These are phyloP conservation scores for Phasia obesa DNA, from an alignment of 2,888 invertebrate genomes.

Conservation along the genomic window DNA sequence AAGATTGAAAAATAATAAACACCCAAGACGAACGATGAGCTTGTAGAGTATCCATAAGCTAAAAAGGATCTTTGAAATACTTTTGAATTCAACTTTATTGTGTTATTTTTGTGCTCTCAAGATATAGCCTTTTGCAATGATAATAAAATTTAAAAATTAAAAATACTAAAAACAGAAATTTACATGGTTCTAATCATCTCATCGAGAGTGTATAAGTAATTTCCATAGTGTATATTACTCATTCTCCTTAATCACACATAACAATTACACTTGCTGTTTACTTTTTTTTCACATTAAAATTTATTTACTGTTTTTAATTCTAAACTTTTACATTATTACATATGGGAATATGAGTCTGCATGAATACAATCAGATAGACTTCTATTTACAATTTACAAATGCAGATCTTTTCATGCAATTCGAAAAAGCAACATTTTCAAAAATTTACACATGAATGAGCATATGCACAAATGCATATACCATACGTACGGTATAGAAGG, in stretches of 20 bases:
- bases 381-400: constrained; percentile 42
- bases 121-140: no score
- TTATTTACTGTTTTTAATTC: constrained; percentile 55
- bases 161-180: no score
- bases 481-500: neutral
- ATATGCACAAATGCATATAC: neutral
- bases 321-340: constrained; percentile 43
- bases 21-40: no score
- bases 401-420: constrained; percentile 23
- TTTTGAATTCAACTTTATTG: no score
- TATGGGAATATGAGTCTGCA: constrained; percentile 35
- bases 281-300: constrained; percentile 24
- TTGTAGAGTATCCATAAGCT: no score
- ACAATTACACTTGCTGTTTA: neutral
- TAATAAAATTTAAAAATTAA: no score
- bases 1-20: no score
- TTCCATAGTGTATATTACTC: neutral
- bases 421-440: no score
- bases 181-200: no score
- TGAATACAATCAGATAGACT: constrained; percentile 12
- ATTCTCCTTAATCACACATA: neutral
- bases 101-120: no score
- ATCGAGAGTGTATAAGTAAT: no score
- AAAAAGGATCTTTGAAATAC: no score
- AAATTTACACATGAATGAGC: neutral